Conservation (phyloP, 2,888 invertebrate species). For the Drosophila macrospina region DNA sequence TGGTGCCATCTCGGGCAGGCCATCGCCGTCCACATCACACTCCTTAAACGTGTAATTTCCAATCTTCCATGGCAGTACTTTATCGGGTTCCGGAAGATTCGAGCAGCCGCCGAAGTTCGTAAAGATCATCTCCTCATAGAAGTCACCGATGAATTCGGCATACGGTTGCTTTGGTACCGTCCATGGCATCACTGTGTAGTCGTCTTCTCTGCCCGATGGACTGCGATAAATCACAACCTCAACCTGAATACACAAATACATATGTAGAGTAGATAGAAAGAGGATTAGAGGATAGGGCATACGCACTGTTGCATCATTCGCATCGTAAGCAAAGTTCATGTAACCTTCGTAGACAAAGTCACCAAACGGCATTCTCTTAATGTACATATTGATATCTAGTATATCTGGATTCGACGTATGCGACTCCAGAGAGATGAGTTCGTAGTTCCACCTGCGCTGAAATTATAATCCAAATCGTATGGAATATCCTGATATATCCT, state of each 20-base stretch:
- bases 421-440: conserved; percentile 26
- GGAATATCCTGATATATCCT: no score
- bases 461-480: background rate
- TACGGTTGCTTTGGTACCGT: conserved; percentile 25
- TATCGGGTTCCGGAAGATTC: conserved; percentile 12
- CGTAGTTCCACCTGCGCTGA: conserved; percentile 64
- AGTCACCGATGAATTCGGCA: conserved; percentile 15
- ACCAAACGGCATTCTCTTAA: conserved; percentile 27
- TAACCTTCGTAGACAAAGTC: conserved; percentile 20
- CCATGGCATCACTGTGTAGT: conserved; percentile 49
- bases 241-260: conserved; percentile 17
- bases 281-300: no score
- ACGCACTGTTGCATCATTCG: conserved; percentile 40
- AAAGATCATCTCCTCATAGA: conserved; percentile 37
- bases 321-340: background rate
- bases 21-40: conserved; percentile 35
- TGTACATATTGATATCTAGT: rapidly evolving
- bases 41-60: conserved; percentile 5
- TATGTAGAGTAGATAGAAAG: no score
- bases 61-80: conserved; percentile 8
- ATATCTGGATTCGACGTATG: background rate
- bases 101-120: conserved; percentile 49
- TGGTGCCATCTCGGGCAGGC: conserved; percentile 57
- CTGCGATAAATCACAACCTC: conserved; percentile 46
- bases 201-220: conserved; percentile 47